These are phyloP conservation scores for Conger conger DNA, from an alignment of 2,113 vertebrate genomes.

Conservation along the genomic window DNA sequence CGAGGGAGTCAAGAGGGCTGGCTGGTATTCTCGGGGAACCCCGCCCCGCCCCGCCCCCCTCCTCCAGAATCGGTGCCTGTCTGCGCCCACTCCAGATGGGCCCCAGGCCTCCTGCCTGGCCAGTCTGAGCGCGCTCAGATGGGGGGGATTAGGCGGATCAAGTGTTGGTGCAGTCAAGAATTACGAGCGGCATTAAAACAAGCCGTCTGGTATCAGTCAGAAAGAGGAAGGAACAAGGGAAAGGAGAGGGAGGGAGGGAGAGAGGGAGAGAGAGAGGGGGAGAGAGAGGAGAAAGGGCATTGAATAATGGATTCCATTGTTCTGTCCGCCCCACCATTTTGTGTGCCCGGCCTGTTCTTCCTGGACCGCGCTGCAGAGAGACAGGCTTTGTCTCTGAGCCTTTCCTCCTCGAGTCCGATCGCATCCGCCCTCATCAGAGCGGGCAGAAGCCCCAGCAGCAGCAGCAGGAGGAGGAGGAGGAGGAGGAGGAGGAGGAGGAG, in stretches of 20 bases:
- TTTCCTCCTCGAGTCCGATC: neutral
- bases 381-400: neutral
- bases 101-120: neutral
- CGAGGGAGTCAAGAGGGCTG: too few relatives aligned
- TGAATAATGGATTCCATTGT: neutral
- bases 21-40: too few relatives aligned
- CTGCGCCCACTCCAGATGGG: neutral
- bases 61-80: neutral
- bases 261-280: neutral
- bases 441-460: too few relatives aligned
- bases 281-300: neutral
- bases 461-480: too few relatives aligned
- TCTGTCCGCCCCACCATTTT: neutral
- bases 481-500: too few relatives aligned
- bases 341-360: neutral
- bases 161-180: conserved; percentile 33
- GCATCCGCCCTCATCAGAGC: too few relatives aligned
- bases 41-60: neutral
- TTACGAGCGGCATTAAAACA: conserved; percentile 25
- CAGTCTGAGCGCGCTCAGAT: conserved; percentile 26
- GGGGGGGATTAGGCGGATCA: conserved; percentile 17
- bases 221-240: neutral
- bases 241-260: neutral
- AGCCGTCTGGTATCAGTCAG: conserved; percentile 24
- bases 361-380: neutral